These are phyloP conservation scores for Phyllopteryx taeniolatus DNA, from an alignment of 2,113 vertebrate genomes.

Conservation along the genomic window DNA sequence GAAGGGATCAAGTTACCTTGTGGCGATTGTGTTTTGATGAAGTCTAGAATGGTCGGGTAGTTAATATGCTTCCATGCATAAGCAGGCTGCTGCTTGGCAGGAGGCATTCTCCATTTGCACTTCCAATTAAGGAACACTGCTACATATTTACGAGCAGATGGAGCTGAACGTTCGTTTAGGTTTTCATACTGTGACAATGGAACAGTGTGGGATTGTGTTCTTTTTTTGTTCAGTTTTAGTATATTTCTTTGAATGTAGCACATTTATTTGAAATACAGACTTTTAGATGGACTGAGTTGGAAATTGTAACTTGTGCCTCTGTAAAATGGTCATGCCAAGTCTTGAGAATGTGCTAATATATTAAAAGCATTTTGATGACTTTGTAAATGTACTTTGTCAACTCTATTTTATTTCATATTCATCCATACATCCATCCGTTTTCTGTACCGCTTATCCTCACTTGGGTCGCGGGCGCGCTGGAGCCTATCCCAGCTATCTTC, in stretches of 20 bases:
- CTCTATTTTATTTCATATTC: neutral
- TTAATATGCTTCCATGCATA: neutral
- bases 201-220: neutral
- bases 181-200: neutral
- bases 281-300: constrained; percentile 11
- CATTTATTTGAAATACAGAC: constrained; percentile 31
- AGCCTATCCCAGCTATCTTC: too few species aligned
- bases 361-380: constrained; percentile 17
- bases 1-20: constrained; percentile 66
- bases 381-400: neutral
- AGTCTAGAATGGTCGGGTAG: constrained; percentile 10
- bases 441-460: too few species aligned
- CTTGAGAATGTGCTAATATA: constrained; percentile 18
- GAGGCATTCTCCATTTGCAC: constrained; percentile 1
- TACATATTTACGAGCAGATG: neutral
- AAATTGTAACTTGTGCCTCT: constrained; percentile 7
- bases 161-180: neutral
- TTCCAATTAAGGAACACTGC: neutral
- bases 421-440: too few species aligned
- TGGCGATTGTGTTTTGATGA: constrained; percentile 38
- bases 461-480: too few species aligned
- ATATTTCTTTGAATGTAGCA: neutral
- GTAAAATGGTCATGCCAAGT: constrained; percentile 11
- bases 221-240: neutral
- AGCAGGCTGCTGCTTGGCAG: neutral